Evolutionary conservation across 2,888 invertebrate species (phyloP).

Genomic region (Drosophila quasianomalipes): DNA sequence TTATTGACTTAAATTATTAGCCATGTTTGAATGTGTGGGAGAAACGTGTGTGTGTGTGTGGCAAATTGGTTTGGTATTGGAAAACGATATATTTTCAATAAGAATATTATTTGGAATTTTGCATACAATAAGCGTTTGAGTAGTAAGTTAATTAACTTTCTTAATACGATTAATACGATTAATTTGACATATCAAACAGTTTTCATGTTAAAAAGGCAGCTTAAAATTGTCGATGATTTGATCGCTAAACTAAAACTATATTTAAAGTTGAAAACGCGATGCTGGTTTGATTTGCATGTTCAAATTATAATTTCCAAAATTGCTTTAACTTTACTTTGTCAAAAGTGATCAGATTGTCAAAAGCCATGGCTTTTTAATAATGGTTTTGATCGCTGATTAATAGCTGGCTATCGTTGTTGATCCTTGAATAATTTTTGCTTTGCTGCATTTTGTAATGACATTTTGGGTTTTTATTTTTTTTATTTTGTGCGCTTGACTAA

Average conservation of each 20-base stretch:
- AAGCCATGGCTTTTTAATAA: too few species aligned
- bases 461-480: neutral
- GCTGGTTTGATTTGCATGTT: neutral
- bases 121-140: neutral
- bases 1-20: slow-evolving; percentile 8
- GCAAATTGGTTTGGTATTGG: neutral
- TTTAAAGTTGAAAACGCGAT: neutral
- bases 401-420: too few species aligned
- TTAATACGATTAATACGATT: neutral
- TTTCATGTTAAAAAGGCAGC: neutral
- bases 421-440: neutral
- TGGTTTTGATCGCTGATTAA: neutral
- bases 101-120: neutral
- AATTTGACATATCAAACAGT: neutral
- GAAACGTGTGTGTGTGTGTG: neutral
- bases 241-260: neutral
- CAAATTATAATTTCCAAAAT: neutral
- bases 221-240: neutral
- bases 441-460: neutral
- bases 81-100: neutral
- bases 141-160: neutral
- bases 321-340: neutral
- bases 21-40: neutral
- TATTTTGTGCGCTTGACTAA: neutral
- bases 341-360: neutral